These are phyloP conservation scores for Sepioteuthis lessoniana DNA, from an alignment of 2,888 invertebrate species.

Conservation along the genomic window DNA sequence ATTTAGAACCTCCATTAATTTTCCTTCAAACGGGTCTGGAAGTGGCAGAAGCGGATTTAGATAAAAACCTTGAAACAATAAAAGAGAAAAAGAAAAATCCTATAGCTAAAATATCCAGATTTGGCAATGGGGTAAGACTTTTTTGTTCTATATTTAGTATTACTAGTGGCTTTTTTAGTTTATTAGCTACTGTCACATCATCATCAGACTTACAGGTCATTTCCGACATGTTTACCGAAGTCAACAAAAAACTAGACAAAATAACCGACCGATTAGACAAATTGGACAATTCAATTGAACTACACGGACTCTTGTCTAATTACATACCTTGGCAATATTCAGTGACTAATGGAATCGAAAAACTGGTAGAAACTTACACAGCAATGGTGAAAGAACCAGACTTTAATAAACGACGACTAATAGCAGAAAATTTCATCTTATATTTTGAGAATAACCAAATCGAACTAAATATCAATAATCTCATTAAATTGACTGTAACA, in stretches of 20 bases:
- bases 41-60: neutral
- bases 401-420: neutral
- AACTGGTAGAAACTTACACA: neutral
- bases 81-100: neutral
- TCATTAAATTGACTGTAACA: neutral
- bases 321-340: neutral
- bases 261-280: neutral
- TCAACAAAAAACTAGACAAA: neutral
- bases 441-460: neutral
- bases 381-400: neutral
- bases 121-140: neutral
- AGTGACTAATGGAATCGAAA: neutral
- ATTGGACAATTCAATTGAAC: neutral
- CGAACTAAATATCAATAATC: neutral
- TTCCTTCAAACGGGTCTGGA: neutral
- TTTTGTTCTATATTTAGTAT: neutral
- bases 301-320: neutral
- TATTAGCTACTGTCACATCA: neutral
- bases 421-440: neutral
- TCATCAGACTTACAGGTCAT: neutral
- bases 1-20: neutral
- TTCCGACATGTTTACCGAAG: neutral
- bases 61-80: neutral
- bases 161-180: neutral
- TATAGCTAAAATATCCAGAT: neutral